These are phyloP conservation scores for Ptychodera flava DNA, from an alignment of 35 echinoderm and acorn worm species.

Conservation along the genomic window DNA sequence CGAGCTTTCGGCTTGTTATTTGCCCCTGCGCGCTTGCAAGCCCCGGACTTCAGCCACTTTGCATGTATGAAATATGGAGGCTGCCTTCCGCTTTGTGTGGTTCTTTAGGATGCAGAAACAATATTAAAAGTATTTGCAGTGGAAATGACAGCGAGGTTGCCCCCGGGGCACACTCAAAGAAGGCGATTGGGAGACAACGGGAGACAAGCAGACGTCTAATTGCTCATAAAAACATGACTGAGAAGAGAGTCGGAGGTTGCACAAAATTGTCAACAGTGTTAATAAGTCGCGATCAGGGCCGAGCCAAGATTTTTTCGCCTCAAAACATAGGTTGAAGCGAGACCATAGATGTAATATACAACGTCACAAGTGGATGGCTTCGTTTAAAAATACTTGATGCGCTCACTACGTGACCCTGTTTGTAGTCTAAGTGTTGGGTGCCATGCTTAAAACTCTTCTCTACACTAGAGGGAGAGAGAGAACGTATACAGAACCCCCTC, in stretches of 20 bases:
- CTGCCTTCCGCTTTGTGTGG: neutral
- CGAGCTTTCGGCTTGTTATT: neutral
- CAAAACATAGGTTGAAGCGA: too few species aligned
- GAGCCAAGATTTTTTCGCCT: too few species aligned
- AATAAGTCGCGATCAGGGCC: too few species aligned
- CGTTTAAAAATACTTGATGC: too few species aligned
- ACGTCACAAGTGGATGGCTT: too few species aligned
- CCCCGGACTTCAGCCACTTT: neutral
- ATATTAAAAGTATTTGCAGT: neutral
- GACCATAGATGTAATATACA: too few species aligned
- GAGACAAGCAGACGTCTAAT: neutral
- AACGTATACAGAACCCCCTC: neutral
- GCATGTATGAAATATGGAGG: neutral
- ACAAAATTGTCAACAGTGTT: neutral
- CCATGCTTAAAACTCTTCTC: too few species aligned
- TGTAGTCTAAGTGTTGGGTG: too few species aligned
- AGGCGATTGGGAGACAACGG: neutral
- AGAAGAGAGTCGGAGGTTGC: neutral
- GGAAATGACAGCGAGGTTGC: neutral
- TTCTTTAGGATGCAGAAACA: neutral
- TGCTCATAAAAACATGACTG: neutral
- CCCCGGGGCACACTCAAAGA: neutral
- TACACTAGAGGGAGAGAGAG: too few species aligned
- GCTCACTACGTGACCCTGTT: too few species aligned
- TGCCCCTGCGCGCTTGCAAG: neutral